Evolutionary conservation across 1,140 invertebrate genomes (phyloP).

Genomic region (Habropoda laboriosa): DNA sequence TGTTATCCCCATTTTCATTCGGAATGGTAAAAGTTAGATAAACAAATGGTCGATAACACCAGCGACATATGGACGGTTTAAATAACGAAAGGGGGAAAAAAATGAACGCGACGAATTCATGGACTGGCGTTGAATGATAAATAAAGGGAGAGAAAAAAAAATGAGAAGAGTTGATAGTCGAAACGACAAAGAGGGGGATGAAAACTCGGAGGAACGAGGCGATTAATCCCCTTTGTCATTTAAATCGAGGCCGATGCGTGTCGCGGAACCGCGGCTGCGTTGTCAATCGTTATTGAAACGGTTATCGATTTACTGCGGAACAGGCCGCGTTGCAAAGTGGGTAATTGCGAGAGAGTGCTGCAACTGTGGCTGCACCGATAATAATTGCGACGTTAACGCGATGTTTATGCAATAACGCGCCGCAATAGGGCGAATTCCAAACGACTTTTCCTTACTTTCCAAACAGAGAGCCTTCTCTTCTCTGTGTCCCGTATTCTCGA

Average conservation of each 20-base stretch:
- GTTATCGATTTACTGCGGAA: constrained; percentile 65
- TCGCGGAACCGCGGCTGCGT: constrained; percentile 54
- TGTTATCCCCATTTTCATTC: background rate
- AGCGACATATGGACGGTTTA: background rate
- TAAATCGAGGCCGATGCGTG: constrained; percentile 62
- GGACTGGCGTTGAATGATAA: constrained; percentile 1
- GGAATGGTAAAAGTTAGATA: background rate
- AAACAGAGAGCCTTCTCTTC: too few species aligned
- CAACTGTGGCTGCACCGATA: constrained; percentile 44
- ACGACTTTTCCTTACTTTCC: too few species aligned
- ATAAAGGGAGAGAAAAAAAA: background rate
- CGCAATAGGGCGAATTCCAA: constrained; percentile 6
- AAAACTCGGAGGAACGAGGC: constrained; percentile 46
- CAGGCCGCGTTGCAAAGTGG: constrained; percentile 1
- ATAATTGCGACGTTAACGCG: constrained; percentile 64
- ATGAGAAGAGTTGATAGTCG: constrained; percentile 8
- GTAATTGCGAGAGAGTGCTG: constrained; percentile 28
- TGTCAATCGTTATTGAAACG: constrained; percentile 70
- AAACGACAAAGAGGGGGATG: background rate
- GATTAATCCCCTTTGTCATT: constrained; percentile 71
- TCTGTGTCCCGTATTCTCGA: too few species aligned
- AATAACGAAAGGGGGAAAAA: constrained; percentile 21
- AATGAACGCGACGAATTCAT: background rate
- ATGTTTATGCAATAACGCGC: constrained; percentile 63
- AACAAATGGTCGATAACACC: constrained; percentile 3